phyloP scores from a whole-genome alignment of 1,140 invertebrate genomes.

The Batillaria attramentaria region DNA sequence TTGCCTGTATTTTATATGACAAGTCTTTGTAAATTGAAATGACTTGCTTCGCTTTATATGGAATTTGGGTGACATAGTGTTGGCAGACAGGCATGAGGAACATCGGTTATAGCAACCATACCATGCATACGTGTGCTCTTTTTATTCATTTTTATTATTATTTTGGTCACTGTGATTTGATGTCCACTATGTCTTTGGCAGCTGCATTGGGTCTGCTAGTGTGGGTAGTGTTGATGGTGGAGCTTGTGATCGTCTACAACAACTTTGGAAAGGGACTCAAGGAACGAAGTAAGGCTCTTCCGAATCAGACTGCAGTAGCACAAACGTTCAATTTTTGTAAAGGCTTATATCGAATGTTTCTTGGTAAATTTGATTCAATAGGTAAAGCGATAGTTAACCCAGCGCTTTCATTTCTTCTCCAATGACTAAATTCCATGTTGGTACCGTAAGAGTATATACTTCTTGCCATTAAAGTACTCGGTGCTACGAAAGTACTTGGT shows the following conservation, averaged over 20 bases:
- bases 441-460: background rate
- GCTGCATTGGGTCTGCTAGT: conserved; percentile 56
- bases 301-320: background rate
- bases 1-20: background rate
- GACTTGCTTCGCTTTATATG: background rate
- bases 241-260: conserved; percentile 54
- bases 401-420: background rate
- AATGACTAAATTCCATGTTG: background rate
- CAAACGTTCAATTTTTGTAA: background rate
- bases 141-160: too few species aligned
- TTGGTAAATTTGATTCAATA: background rate
- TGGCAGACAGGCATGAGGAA: background rate
- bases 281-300: conserved; percentile 53
- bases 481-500: too few species aligned
- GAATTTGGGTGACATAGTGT: background rate
- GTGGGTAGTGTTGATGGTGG: conserved; percentile 56
- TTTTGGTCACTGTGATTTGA: conserved; percentile 5
- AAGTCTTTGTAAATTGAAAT: background rate
- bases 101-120: background rate
- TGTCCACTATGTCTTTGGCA: conserved; percentile 20
- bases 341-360: background rate
- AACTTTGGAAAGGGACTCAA: conserved; percentile 64
- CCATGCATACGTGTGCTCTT: too few species aligned
- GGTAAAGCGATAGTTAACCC: background rate
- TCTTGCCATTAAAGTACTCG: too few species aligned